Conservation (phyloP, 1,140 invertebrate genomes). For the Anagrus nilaparvatae region DNA sequence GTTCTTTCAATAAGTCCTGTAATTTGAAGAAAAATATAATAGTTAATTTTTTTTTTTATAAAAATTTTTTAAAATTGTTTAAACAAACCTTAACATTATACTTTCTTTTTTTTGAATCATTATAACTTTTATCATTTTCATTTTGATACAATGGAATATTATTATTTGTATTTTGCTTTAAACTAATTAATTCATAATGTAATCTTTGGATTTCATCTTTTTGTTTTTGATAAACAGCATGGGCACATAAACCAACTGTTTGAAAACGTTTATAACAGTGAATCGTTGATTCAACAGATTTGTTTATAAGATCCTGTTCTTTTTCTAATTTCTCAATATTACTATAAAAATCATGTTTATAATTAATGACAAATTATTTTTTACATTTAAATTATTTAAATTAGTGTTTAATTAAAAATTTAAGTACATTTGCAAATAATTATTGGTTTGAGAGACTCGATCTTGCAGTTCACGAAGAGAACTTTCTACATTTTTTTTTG, state of each 20-base stretch:
- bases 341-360: constrained; percentile 19
- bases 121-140: neutral
- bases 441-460: constrained; percentile 2
- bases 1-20: constrained; percentile 5
- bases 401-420: constrained; percentile 10
- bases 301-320: constrained; percentile 27
- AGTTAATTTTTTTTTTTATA: constrained; percentile 1
- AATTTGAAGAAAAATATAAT: neutral
- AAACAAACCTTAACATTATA: constrained; percentile 3
- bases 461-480: constrained; percentile 5
- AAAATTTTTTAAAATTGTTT: neutral
- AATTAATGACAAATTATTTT: constrained; percentile 10
- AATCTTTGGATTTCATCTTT: constrained; percentile 20
- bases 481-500: constrained; percentile 4
- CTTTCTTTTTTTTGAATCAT: neutral
- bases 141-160: neutral
- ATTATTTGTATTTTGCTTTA: constrained; percentile 1
- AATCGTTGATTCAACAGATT: constrained; percentile 21
- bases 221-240: constrained; percentile 22
- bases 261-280: constrained; percentile 29
- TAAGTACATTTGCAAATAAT: constrained; percentile 6
- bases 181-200: constrained; percentile 14
- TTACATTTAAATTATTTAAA: constrained; percentile 15
- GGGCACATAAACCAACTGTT: constrained; percentile 22
- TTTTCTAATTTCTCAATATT: constrained; percentile 28